Percentiles rank a stretch among this genome's conserved stretches.
phyloP scores from a whole-genome alignment of 1,140 invertebrate genomes.

The Drosophila rufa region DNA sequence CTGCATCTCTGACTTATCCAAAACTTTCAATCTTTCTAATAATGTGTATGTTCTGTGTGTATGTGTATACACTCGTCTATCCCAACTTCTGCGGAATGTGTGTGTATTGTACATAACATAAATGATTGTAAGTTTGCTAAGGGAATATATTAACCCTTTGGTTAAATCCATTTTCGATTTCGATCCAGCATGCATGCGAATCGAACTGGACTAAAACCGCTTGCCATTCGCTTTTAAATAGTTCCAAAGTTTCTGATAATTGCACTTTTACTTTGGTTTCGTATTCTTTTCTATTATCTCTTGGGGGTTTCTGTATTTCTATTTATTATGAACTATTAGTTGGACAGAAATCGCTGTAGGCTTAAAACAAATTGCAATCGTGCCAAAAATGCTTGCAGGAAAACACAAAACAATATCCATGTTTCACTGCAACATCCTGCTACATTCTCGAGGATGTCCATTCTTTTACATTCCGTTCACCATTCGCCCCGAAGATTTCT shows the following conservation, averaged over 20 bases:
- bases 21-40: conserved; percentile 36
- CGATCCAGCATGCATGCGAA: conserved; percentile 10
- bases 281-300: background rate
- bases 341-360: background rate
- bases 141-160: background rate
- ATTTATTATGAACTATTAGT: no score
- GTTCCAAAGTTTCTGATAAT: background rate
- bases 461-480: no score
- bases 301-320: background rate
- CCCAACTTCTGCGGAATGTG: conserved; percentile 76
- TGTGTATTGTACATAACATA: conserved; percentile 59
- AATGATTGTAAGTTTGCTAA: conserved; percentile 71
- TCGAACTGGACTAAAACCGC: conserved; percentile 4
- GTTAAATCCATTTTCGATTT: conserved; percentile 9
- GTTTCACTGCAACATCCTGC: no score
- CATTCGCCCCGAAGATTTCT: no score
- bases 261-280: background rate
- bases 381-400: no score
- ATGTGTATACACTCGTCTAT: conserved; percentile 52
- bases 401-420: no score
- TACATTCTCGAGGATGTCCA: no score
- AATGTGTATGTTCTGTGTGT: conserved; percentile 70
- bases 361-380: background rate
- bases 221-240: background rate
- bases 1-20: conserved; percentile 21